phyloP scores from a whole-genome alignment of 2,888 invertebrate species.

The Heteromyza rotundicornis region DNA sequence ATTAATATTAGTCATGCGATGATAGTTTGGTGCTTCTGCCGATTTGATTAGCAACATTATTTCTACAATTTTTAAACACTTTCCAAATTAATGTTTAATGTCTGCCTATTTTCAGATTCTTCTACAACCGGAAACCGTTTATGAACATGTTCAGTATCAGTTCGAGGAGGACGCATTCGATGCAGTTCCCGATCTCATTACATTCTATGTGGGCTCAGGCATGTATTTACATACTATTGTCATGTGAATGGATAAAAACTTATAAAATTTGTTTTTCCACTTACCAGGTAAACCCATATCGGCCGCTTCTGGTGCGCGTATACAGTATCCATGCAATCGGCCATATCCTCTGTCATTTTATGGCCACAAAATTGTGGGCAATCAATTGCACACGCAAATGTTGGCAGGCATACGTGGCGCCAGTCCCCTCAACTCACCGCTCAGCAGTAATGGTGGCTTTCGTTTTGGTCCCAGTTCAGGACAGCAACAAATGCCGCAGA shows the following conservation, averaged over 20 bases:
- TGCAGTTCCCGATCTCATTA: slow-evolving; percentile 90
- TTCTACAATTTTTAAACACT: too few species aligned
- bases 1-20: too few species aligned
- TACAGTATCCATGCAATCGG: slow-evolving; percentile 84
- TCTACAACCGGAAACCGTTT: slow-evolving; percentile 87
- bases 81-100: neutral
- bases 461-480: slow-evolving; percentile 52
- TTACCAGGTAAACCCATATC: slow-evolving; percentile 83
- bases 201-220: slow-evolving; percentile 89
- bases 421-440: slow-evolving; percentile 60
- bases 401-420: slow-evolving; percentile 60
- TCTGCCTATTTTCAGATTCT: slow-evolving; percentile 71
- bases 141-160: slow-evolving; percentile 89
- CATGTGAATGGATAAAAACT: neutral
- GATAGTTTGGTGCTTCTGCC: too few species aligned
- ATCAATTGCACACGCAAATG: slow-evolving; percentile 61
- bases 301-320: slow-evolving; percentile 84
- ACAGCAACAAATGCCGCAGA: slow-evolving; percentile 45
- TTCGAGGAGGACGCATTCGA: slow-evolving; percentile 94
- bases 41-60: too few species aligned
- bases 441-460: slow-evolving; percentile 62
- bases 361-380: slow-evolving; percentile 68
- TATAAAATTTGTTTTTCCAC: neutral
- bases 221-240: slow-evolving; percentile 57
- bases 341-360: slow-evolving; percentile 79